phyloP scores from a whole-genome alignment of 2,797 vertebrate genomes.

The Onychomys torridus region DNA sequence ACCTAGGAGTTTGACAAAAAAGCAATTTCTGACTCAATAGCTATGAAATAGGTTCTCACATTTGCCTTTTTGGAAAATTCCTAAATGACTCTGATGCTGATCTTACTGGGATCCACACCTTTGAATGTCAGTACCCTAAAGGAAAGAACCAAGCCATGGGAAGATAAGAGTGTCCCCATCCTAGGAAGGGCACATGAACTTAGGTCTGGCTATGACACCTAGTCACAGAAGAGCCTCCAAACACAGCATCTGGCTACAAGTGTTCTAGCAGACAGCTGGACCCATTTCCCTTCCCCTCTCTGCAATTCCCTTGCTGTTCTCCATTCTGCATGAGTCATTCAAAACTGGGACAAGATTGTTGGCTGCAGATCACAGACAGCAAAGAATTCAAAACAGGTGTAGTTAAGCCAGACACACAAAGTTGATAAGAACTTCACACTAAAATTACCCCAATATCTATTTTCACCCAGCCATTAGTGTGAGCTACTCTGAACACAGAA shows the following conservation, averaged over 20 bases:
- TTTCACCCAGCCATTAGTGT: background rate
- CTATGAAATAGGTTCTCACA: background rate
- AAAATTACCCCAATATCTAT: background rate
- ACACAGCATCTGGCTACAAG: background rate
- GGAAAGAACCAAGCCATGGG: rapidly evolving
- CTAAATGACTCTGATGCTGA: background rate
- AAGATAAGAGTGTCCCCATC: background rate
- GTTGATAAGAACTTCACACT: background rate
- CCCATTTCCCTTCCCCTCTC: no score
- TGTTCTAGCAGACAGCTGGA: background rate
- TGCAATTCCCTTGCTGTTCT: background rate
- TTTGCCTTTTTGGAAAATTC: background rate
- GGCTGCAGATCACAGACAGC: background rate
- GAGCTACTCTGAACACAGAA: background rate
- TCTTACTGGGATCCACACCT: background rate
- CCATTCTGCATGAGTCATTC: background rate
- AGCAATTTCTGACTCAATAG: background rate
- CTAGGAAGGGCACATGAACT: rapidly evolving
- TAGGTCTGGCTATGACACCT: background rate
- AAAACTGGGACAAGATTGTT: background rate
- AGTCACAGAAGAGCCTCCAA: background rate
- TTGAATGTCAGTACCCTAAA: background rate
- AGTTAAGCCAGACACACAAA: background rate
- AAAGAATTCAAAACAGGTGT: background rate
- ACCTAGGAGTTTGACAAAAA: conserved; percentile 26